phyloP scores from a whole-genome alignment of 2,888 invertebrate species.

The Hyposoter dolosus region DNA sequence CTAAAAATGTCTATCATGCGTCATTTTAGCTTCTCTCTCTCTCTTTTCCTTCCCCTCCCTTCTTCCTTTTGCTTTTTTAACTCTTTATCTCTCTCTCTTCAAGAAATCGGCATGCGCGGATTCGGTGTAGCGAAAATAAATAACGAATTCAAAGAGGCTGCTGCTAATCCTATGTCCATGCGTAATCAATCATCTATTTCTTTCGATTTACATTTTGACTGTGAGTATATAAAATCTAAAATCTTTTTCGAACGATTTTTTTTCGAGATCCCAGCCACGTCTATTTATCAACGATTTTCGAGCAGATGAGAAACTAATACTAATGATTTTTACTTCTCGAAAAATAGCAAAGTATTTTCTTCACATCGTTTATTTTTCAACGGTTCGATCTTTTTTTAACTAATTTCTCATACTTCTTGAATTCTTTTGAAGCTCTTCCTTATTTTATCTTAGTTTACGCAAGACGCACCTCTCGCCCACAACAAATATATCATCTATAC shows the following conservation, averaged over 20 bases:
- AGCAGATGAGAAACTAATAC: neutral
- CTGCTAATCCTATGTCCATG: conserved; percentile 1
- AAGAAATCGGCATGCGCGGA: conserved; percentile 39
- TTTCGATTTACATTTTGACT: neutral
- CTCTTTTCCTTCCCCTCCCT: neutral
- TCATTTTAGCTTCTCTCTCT: conserved; percentile 11
- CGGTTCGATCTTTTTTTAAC: neutral
- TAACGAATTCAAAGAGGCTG: neutral
- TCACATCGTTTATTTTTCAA: neutral
- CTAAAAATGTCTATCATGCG: conserved; percentile 54
- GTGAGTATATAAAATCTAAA: neutral
- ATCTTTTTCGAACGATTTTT: neutral
- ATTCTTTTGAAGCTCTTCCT: neutral
- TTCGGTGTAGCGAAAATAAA: conserved; percentile 40
- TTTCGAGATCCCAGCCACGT: neutral
- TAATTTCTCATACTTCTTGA: neutral
- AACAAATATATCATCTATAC: neutral
- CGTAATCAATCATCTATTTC: neutral
- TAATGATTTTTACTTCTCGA: neutral
- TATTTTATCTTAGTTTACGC: conserved; percentile 1
- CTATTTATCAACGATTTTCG: neutral
- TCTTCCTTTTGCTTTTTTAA: neutral
- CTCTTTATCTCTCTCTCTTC: neutral
- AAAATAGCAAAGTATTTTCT: neutral
- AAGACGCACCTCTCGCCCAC: neutral